phyloP scores from a whole-genome alignment of 2,797 vertebrate genomes.

The Rhinichthys osculus region DNA sequence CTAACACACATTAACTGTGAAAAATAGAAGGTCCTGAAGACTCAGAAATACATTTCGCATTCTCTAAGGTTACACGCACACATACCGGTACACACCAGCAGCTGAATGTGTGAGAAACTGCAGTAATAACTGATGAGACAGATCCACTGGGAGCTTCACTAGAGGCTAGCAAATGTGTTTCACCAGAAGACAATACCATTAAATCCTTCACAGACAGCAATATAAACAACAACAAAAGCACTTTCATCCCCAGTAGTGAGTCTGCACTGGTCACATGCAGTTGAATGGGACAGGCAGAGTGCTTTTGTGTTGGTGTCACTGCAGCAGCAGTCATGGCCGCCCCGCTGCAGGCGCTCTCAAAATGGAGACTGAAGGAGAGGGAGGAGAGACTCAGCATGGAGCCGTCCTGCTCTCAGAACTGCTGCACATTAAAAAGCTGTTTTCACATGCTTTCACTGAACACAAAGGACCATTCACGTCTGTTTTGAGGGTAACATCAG shows the following conservation, averaged over 20 bases:
- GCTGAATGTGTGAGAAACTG: conserved; percentile 39
- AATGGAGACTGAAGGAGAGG: conserved; percentile 55
- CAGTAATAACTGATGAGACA: conserved; percentile 45
- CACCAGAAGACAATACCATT: conserved; percentile 6
- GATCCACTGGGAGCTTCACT: conserved; percentile 34
- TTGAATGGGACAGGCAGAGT: conserved; percentile 14
- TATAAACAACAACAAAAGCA: conserved; percentile 18
- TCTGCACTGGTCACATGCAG: background rate
- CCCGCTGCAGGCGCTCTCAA: conserved; percentile 37
- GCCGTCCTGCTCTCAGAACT: conserved; percentile 5
- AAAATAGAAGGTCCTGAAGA: conserved; percentile 8
- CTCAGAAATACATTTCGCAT: conserved; percentile 9
- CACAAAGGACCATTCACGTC: background rate
- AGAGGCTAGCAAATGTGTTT: conserved; percentile 17
- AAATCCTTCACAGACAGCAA: background rate
- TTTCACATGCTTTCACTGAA: conserved; percentile 19
- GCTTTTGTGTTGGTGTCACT: conserved; percentile 35
- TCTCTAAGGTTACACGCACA: background rate
- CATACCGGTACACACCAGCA: conserved; percentile 3
- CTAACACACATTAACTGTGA: conserved; percentile 9
- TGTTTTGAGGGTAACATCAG: conserved; percentile 5
- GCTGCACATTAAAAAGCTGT: conserved; percentile 28
- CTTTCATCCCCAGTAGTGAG: conserved; percentile 2
- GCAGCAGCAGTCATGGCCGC: conserved; percentile 36
- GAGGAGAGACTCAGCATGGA: conserved; percentile 27